phyloP scores from a whole-genome alignment of 64 coral and sea anemone genomes.

The Trachythela sp. region DNA sequence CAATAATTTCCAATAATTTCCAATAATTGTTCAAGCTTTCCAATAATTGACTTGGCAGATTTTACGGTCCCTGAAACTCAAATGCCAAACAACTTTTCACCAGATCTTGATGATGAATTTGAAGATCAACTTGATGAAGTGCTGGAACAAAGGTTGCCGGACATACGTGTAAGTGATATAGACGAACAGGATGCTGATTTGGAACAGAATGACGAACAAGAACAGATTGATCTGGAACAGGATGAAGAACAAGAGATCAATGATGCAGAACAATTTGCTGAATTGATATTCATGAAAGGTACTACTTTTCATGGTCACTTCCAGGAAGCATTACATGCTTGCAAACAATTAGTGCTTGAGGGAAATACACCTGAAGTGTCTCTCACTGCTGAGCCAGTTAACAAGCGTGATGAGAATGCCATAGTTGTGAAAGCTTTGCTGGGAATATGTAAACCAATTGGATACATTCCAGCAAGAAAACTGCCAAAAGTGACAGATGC shows the following conservation, averaged over 20 bases:
- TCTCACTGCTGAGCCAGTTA: slow-evolving; percentile 29
- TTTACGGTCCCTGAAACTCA: background rate
- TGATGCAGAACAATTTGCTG: background rate
- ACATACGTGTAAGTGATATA: background rate
- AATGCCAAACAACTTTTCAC: background rate
- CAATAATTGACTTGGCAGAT: background rate
- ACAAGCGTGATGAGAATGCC: slow-evolving; percentile 54
- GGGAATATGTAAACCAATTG: slow-evolving; percentile 30
- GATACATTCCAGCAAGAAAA: slow-evolving; percentile 49
- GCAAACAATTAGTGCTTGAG: slow-evolving; percentile 14
- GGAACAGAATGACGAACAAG: background rate
- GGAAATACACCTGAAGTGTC: slow-evolving; percentile 16
- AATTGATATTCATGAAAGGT: slow-evolving; percentile 45
- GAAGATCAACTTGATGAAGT: background rate
- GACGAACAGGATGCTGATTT: background rate
- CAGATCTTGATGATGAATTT: background rate
- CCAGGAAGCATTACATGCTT: slow-evolving; percentile 30
- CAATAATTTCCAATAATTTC: background rate
- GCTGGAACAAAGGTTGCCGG: background rate
- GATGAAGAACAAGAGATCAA: background rate
- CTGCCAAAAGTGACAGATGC: slow-evolving; percentile 34
- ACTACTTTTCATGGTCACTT: slow-evolving; percentile 39
- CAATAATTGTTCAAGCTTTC: background rate
- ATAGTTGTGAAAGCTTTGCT: slow-evolving; percentile 38
- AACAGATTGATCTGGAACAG: background rate